Evolutionary conservation across 2,113 vertebrate genomes (phyloP).

Genomic region (Sinosuthora webbiana): DNA sequence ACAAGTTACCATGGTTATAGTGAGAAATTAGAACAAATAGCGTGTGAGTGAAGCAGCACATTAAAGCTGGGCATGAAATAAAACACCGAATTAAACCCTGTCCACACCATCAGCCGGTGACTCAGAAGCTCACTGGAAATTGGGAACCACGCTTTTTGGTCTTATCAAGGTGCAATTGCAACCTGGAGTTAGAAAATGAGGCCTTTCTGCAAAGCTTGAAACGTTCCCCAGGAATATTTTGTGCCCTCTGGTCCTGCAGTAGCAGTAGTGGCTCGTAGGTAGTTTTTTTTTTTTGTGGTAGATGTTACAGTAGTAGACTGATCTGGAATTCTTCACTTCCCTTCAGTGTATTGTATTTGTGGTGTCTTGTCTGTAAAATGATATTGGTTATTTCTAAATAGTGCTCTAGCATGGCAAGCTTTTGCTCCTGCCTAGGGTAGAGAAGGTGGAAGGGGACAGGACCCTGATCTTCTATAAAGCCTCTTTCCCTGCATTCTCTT

Average conservation of each 20-base stretch:
- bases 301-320: not conserved
- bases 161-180: not conserved
- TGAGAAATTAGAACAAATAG: slow-evolving; percentile 63
- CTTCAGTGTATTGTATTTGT: slow-evolving; percentile 2
- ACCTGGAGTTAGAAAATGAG: not conserved
- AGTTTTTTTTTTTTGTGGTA: not conserved
- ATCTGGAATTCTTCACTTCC: not conserved
- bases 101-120: not conserved
- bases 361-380: not conserved
- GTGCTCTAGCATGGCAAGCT: not conserved
- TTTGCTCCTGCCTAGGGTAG: not conserved
- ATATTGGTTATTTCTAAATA: not conserved
- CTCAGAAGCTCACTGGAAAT: not conserved
- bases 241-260: slow-evolving; percentile 38
- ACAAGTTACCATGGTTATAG: slow-evolving; percentile 74
- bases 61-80: slow-evolving; percentile 57
- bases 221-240: not conserved
- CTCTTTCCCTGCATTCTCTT: not conserved
- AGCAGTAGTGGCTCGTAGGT: slow-evolving; percentile 23
- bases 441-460: not conserved
- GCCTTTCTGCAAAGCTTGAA: not conserved
- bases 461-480: not conserved
- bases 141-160: not conserved
- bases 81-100: not conserved
- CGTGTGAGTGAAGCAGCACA: not conserved